A percentile compares a stretch with the other conserved stretches of the same genome.
phyloP scores from a whole-genome alignment of 2,888 invertebrate species.

The Rhodophaea formosa region DNA sequence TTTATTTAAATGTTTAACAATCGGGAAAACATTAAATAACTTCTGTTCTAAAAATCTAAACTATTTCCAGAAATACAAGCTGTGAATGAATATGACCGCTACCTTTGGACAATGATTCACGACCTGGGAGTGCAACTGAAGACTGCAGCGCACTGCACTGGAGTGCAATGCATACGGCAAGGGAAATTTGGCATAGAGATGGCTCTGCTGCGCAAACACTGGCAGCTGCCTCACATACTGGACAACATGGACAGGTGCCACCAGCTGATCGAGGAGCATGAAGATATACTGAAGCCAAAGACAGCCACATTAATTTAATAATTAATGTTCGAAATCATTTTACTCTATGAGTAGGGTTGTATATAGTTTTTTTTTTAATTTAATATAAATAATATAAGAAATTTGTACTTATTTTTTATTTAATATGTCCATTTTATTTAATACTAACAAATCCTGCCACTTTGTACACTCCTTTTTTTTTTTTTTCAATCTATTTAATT shows the following conservation, averaged over 20 bases:
- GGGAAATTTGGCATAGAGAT: slow-evolving; percentile 89
- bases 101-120: slow-evolving; percentile 88
- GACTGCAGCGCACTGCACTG: slow-evolving; percentile 89
- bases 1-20: too few relatives aligned
- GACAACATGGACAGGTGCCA: slow-evolving; percentile 83
- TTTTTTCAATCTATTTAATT: too few relatives aligned
- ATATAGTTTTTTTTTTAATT: too few relatives aligned
- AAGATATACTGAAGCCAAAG: slow-evolving; percentile 61
- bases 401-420: too few relatives aligned
- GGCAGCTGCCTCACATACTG: slow-evolving; percentile 86
- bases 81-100: slow-evolving; percentile 91
- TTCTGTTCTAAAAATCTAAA: too few relatives aligned
- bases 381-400: too few relatives aligned
- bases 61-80: slow-evolving; percentile 88
- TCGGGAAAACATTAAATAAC: too few relatives aligned
- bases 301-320: slow-evolving; percentile 52
- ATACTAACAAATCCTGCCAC: too few relatives aligned
- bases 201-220: slow-evolving; percentile 91
- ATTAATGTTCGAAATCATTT: neutral
- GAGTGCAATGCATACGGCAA: slow-evolving; percentile 89
- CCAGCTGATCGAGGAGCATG: slow-evolving; percentile 74
- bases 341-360: too few relatives aligned
- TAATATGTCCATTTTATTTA: too few relatives aligned
- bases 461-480: too few relatives aligned
- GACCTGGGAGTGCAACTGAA: slow-evolving; percentile 91